Base-by-base conservation (phyloP, 2,113 vertebrate species). In the Phalacrocorax brasilianus region DNA sequence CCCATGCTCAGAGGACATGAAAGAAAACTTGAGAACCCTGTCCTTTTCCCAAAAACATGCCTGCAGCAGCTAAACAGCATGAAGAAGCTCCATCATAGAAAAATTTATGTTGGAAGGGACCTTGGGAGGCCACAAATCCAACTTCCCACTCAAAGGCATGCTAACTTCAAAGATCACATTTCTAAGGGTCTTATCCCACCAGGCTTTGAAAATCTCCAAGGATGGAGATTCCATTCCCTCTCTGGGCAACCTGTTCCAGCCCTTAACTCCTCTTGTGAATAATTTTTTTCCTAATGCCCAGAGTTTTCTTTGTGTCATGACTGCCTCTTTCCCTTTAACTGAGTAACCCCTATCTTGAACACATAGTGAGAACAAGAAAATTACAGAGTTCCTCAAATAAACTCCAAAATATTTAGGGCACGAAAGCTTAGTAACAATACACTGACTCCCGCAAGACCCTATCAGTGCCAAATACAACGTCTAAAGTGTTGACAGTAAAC, bases 401-500 rank as follows among this genome's bases (percentile, higher is more conserved):
- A 82, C 21, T 75, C 23, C 4, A 49, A 81, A 83, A 88, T 67
- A 71, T 80, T 95, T 80, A 59, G 33, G 28, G 5, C 47, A 84
- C 65, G 92, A 88, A 85, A 90, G 23, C 27, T 88, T 73, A 90
- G 67, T 83, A 94, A 93, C 62, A 61, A 56, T 30, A 53, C 79
- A 79, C 17, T 82, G 38, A 90, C 30, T 89, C 44, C 67, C 3
- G 1, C 42, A 80, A 86, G 44, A 56, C 12, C 42, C 21, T 62
- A 9, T 58, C 1, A 1, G 22, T 83, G 88, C 58, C 82, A 95
- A 92, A 72, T 30, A n/a, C 83, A 70, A 77, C 8, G 17, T 83
- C 50, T 90, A 8, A 83, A 92, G 55, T 89, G 91, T 67, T 86
- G 91, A 89, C 93, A 96, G 68, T 59, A 92, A 95, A 92, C 79